Conservation (phyloP, 1,140 invertebrate genomes). For the Drosophila novamexicana region DNA sequence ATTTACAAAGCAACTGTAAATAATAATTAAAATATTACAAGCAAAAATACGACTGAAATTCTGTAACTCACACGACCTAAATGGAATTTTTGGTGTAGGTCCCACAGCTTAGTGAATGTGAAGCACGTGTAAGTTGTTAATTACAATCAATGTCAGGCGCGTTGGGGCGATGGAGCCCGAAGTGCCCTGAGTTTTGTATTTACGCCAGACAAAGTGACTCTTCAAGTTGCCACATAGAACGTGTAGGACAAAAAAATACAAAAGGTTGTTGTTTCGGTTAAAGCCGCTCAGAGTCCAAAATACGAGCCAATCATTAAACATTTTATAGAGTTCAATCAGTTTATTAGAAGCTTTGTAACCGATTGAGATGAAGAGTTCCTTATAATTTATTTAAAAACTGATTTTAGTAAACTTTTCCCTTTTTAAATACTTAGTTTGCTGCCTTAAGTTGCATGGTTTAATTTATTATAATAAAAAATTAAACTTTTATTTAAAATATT, state of each 20-base stretch:
- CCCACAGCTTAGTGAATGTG: conserved; percentile 49
- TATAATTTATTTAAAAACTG: too few relatives aligned
- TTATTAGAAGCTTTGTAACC: not conserved
- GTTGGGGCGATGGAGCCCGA: not conserved
- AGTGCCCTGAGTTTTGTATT: conserved; percentile 32
- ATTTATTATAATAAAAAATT: too few relatives aligned
- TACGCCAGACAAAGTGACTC: conserved; percentile 44
- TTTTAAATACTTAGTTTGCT: too few relatives aligned
- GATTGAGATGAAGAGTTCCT: not conserved
- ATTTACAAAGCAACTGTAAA: conserved; percentile 57
- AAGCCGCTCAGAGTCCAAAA: not conserved
- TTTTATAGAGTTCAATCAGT: not conserved
- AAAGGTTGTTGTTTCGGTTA: not conserved
- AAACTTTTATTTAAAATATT: too few relatives aligned
- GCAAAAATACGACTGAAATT: conserved; percentile 28
- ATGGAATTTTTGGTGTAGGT: conserved; percentile 32
- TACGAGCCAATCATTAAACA: conserved; percentile 6
- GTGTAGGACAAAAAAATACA: conserved; percentile 19
- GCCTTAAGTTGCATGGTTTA: too few relatives aligned
- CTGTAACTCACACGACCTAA: not conserved
- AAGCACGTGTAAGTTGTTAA: conserved; percentile 78
- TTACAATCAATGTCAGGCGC: conserved; percentile 62
- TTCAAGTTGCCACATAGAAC: conserved; percentile 52
- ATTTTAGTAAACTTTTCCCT: too few relatives aligned
- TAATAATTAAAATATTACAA: conserved; percentile 60